Percentiles rank a stretch among this genome's conserved stretches.
Conservation (phyloP, 2,888 invertebrate genomes). For the Sycophila texana region DNA sequence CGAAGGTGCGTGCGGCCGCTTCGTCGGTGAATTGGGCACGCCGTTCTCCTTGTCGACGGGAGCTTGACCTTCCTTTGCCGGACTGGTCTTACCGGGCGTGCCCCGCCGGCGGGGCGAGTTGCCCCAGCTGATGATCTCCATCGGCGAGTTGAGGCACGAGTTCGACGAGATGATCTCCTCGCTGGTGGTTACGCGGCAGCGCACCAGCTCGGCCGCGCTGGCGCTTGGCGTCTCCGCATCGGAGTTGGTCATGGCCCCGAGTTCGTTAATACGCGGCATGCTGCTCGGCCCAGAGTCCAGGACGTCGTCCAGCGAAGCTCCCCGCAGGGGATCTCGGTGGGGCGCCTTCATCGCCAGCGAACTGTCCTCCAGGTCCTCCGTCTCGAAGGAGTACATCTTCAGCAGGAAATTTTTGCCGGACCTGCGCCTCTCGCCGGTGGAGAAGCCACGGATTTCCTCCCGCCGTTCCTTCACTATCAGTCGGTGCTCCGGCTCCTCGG, state of each 20-base stretch:
- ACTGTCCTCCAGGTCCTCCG: constrained; percentile 68
- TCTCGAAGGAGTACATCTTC: constrained; percentile 74
- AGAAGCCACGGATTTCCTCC: constrained; percentile 46
- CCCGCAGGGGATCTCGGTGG: constrained; percentile 65
- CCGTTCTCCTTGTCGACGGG: constrained; percentile 54
- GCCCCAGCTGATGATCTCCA: constrained; percentile 65
- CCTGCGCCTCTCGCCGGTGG: constrained; percentile 60
- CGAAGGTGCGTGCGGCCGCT: constrained; percentile 62
- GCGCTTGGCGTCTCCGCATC: constrained; percentile 55
- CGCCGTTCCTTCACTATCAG: constrained; percentile 12
- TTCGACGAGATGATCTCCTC: constrained; percentile 68
- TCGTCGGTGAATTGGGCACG: constrained; percentile 68
- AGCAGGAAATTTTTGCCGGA: constrained; percentile 71
- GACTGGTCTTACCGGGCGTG: constrained; percentile 28
- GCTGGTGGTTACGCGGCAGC: constrained; percentile 71
- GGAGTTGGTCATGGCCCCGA: constrained; percentile 49
- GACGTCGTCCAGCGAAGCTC: constrained; percentile 68
- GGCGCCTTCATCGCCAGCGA: constrained; percentile 57
- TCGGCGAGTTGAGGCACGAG: constrained; percentile 62
- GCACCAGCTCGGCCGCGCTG: constrained; percentile 67
- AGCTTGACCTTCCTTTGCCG: background rate
- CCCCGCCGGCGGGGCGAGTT: constrained; percentile 62
- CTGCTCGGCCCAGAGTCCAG: constrained; percentile 68
- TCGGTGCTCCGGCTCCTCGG: constrained; percentile 36
- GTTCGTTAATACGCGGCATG: constrained; percentile 63